These are phyloP conservation scores for human (Homo sapiens) DNA, from an alignment of 2,113 vertebrate species.

Conservation along the genomic window GRCh38 chr4:12747001-12747500, in stretches of 20 bases:
- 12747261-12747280: background rate
- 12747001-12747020: rapidly evolving
- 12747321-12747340: too few relatives aligned
- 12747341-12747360: rapidly evolving
- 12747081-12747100: rapidly evolving
- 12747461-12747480: rapidly evolving
- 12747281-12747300: rapidly evolving
- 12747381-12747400: background rate
- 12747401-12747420: background rate
- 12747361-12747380: rapidly evolving
- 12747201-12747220: background rate
- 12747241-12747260: too few relatives aligned
- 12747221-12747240: background rate
- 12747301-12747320: too few relatives aligned
- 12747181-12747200: background rate
- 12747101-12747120: background rate
- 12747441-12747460: background rate
- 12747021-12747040: background rate
- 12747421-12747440: background rate
- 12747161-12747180: background rate
- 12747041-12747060: too few relatives aligned
- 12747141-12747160: background rate
- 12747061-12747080: rapidly evolving
- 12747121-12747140: background rate
- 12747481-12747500: background rate